Evolutionary conservation across 2,797 vertebrate genomes (phyloP).

Genomic region (Melanotaenia nigrans): DNA sequence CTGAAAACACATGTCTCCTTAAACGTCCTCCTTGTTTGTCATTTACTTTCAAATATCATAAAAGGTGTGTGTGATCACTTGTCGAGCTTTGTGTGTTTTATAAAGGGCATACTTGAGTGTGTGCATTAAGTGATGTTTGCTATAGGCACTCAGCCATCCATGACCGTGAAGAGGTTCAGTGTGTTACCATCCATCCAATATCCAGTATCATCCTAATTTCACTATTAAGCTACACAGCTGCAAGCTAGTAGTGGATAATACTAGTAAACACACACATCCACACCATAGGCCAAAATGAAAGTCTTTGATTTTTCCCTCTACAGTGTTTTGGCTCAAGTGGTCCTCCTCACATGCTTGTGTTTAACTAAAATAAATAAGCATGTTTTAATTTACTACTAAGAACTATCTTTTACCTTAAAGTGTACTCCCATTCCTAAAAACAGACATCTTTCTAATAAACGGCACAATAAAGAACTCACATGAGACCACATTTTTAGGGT

Average conservation of each 20-base stretch:
- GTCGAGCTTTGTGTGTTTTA: slow-evolving; percentile 5
- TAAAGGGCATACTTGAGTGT: slow-evolving; percentile 37
- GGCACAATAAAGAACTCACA: slow-evolving; percentile 44
- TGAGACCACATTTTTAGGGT: slow-evolving; percentile 39
- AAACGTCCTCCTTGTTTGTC: slow-evolving; percentile 47
- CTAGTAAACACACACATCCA: slow-evolving; percentile 11
- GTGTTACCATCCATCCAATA: slow-evolving; percentile 59
- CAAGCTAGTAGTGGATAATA: slow-evolving; percentile 32
- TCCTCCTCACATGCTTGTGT: slow-evolving; percentile 36
- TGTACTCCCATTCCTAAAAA: slow-evolving; percentile 42
- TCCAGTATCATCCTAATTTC: slow-evolving; percentile 61
- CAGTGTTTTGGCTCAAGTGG: slow-evolving; percentile 4
- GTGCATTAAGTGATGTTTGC: slow-evolving; percentile 65
- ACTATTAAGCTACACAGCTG: slow-evolving; percentile 49
- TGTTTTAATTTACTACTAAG: slow-evolving; percentile 49
- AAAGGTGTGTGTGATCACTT: slow-evolving; percentile 46
- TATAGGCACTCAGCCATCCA: slow-evolving; percentile 56
- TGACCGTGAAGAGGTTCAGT: slow-evolving; percentile 67
- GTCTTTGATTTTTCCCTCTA: not conserved
- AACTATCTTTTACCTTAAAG: slow-evolving; percentile 42
- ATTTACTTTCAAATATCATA: slow-evolving; percentile 60
- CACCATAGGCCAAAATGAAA: slow-evolving; percentile 18
- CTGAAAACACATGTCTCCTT: slow-evolving; percentile 38
- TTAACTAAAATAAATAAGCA: slow-evolving; percentile 36
- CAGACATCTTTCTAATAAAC: slow-evolving; percentile 56